Evolutionary conservation across 1,140 invertebrate species (phyloP).

Genomic region (Cyclina sinensis): DNA sequence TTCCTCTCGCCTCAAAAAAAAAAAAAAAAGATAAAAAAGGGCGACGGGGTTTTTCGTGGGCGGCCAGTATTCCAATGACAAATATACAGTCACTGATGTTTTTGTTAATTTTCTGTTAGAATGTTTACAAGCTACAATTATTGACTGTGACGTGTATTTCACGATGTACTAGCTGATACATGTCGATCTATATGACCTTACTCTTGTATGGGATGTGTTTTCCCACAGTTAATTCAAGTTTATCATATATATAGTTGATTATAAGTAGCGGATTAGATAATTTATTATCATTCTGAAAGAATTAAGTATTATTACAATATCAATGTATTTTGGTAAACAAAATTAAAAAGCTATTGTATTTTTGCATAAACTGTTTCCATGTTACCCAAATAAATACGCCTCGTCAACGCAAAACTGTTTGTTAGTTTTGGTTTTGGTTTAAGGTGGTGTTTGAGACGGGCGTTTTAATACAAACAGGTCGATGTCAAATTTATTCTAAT

Average conservation of each 20-base stretch:
- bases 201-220: not conserved
- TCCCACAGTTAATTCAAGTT: not conserved
- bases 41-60: not conserved
- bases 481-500: too few species aligned
- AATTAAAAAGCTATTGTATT: too few species aligned
- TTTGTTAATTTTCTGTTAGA: not conserved
- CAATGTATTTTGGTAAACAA: not conserved
- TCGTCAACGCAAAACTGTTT: too few species aligned
- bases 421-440: too few species aligned
- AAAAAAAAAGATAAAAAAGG: not conserved
- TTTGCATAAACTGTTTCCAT: not conserved
- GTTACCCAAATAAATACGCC: too few species aligned
- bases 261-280: not conserved
- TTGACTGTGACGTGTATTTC: too few species aligned
- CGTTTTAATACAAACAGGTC: too few species aligned
- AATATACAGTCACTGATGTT: not conserved
- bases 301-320: not conserved
- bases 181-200: not conserved
- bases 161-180: too few species aligned
- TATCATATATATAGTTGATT: not conserved
- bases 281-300: not conserved
- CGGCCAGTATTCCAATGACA: constrained; percentile 10
- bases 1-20: constrained; percentile 9
- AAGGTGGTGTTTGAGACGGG: too few species aligned
- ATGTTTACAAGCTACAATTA: too few species aligned